These are phyloP conservation scores for Todus mexicanus DNA, from an alignment of 2,797 vertebrate species.

Conservation along the genomic window DNA sequence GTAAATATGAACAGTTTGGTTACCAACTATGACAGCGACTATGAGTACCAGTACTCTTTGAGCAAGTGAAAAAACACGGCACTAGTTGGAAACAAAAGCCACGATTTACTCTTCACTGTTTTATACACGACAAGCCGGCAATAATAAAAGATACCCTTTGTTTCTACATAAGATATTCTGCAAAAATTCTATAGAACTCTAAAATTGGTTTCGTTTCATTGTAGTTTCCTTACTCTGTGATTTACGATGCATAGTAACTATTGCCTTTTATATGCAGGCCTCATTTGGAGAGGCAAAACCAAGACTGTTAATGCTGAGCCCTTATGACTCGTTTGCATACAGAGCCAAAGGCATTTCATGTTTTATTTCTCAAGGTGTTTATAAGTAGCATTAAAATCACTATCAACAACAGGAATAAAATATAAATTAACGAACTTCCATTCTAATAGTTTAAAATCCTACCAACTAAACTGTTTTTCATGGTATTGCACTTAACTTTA, in stretches of 20 bases:
- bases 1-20: neutral
- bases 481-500: constrained; percentile 28
- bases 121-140: neutral
- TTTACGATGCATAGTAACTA: neutral
- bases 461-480: neutral
- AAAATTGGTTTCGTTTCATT: neutral
- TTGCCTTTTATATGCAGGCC: neutral
- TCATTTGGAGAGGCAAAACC: neutral
- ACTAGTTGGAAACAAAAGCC: neutral
- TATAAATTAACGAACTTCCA: neutral
- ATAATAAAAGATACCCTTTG: neutral
- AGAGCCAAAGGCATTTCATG: neutral
- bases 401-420: neutral
- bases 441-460: neutral
- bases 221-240: neutral
- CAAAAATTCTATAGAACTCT: neutral
- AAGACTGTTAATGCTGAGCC: neutral
- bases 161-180: neutral
- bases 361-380: neutral
- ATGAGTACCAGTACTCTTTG: neutral
- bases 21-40: neutral
- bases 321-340: neutral
- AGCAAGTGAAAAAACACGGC: neutral
- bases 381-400: neutral
- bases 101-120: neutral